These are phyloP conservation scores for Trissonchulus sp. DNA, from an alignment of 2,888 invertebrate species.

Conservation along the genomic window DNA sequence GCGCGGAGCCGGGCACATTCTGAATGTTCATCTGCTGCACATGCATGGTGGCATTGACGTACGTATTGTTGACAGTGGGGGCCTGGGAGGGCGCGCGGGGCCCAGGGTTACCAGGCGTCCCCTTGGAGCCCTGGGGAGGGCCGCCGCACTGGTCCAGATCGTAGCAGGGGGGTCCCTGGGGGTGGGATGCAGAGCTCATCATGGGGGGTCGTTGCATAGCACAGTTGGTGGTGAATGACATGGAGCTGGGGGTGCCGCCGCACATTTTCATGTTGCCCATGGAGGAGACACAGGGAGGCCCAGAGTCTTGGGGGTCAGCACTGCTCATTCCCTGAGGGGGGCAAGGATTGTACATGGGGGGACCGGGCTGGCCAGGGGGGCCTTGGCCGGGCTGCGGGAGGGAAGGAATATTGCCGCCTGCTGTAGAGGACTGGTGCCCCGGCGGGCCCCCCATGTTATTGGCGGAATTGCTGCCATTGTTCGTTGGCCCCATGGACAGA, in stretches of 20 bases:
- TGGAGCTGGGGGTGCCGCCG: background rate
- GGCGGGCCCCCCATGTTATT: background rate
- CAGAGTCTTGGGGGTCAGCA: no score
- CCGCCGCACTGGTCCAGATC: background rate
- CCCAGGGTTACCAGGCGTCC: background rate
- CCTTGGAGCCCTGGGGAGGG: background rate
- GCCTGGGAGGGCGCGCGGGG: background rate
- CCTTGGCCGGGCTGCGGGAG: background rate
- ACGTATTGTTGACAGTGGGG: constrained; percentile 57
- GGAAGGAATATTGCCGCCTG: background rate
- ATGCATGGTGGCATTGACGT: constrained; percentile 57
- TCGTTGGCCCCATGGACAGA: background rate
- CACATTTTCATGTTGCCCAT: background rate
- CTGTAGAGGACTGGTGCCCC: background rate
- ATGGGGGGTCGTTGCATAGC: background rate
- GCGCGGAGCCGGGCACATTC: constrained; percentile 45
- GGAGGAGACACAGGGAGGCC: no score
- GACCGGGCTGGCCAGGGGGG: background rate
- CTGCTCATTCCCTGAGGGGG: no score
- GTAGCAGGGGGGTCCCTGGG: background rate
- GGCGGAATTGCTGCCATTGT: background rate
- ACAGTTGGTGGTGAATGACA: background rate
- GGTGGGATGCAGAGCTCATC: background rate
- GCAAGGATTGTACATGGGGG: no score
- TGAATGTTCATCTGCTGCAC: constrained; percentile 59